phyloP scores from a whole-genome alignment of 2,113 vertebrate species.

The Cebus imitator region DNA sequence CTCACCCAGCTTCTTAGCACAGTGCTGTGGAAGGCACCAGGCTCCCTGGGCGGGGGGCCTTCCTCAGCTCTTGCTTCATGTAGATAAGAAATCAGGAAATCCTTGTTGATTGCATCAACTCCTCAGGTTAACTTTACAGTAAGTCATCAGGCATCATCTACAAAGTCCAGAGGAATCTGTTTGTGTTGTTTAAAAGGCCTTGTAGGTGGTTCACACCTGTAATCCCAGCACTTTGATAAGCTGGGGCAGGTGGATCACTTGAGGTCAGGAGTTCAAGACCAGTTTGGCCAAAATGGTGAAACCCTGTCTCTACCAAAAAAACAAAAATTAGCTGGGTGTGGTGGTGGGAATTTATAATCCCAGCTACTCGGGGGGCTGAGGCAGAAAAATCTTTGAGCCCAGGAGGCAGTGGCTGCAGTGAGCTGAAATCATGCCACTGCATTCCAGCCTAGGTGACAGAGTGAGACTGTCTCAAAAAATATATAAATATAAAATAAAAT shows the following conservation, averaged over 20 bases:
- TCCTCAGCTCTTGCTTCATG: neutral
- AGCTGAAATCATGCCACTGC: neutral
- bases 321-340: neutral
- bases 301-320: neutral
- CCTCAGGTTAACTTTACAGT: accelerated
- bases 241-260: neutral
- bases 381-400: neutral
- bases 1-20: accelerated
- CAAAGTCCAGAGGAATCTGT: neutral
- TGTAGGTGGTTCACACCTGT: neutral
- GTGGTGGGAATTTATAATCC: accelerated
- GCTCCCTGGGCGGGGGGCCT: too few relatives aligned
- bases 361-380: neutral
- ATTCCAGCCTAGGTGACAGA: neutral
- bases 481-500: neutral
- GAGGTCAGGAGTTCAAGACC: neutral
- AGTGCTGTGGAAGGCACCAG: neutral
- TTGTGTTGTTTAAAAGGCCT: neutral
- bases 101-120: accelerated
- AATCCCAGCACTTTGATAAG: neutral
- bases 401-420: neutral
- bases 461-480: neutral
- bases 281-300: neutral
- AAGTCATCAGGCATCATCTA: neutral
- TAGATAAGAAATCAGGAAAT: neutral